phyloP scores from a whole-genome alignment of 2,888 invertebrate genomes.

The Hofmannophila pseudospretella region DNA sequence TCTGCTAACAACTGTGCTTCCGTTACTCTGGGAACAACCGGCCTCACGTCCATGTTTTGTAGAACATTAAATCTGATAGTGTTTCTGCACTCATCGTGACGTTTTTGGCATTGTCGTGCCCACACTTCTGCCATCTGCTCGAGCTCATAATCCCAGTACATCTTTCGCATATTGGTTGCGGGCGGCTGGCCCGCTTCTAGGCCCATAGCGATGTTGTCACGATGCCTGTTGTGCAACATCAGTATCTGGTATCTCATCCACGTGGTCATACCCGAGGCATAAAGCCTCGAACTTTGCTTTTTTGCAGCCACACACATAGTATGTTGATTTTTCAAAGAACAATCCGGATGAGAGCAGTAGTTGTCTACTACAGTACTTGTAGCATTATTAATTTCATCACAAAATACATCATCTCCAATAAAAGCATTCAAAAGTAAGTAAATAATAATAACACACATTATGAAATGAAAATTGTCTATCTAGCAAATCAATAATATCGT shows the following conservation, averaged over 20 bases:
- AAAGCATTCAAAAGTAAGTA: slow-evolving; percentile 36
- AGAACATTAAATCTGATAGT: slow-evolving; percentile 62
- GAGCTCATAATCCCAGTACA: slow-evolving; percentile 73
- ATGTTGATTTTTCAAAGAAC: slow-evolving; percentile 61
- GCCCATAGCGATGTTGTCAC: slow-evolving; percentile 69
- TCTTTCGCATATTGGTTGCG: slow-evolving; percentile 70
- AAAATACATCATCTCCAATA: slow-evolving; percentile 26
- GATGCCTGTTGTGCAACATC: slow-evolving; percentile 61
- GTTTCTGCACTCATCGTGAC: slow-evolving; percentile 70
- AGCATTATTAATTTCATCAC: slow-evolving; percentile 16
- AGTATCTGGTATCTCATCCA: slow-evolving; percentile 69
- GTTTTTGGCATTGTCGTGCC: slow-evolving; percentile 69
- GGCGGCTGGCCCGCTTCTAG: slow-evolving; percentile 66
- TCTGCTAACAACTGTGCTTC: slow-evolving; percentile 66
- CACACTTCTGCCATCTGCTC: slow-evolving; percentile 66
- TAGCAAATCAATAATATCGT: too few species aligned
- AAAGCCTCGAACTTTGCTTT: slow-evolving; percentile 54
- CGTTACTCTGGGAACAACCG: slow-evolving; percentile 52
- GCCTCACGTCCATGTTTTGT: slow-evolving; percentile 68
- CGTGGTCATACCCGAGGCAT: slow-evolving; percentile 62
- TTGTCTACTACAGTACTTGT: slow-evolving; percentile 20
- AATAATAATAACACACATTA: slow-evolving; percentile 28
- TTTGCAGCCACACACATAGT: slow-evolving; percentile 55
- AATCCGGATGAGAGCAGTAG: slow-evolving; percentile 63
- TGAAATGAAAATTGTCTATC: slow-evolving; percentile 14